A percentile compares a stretch with the other conserved stretches of the same genome.
These are phyloP conservation scores for Cryptoprocta ferox DNA, from an alignment of 2,797 vertebrate genomes.

Conservation along the genomic window DNA sequence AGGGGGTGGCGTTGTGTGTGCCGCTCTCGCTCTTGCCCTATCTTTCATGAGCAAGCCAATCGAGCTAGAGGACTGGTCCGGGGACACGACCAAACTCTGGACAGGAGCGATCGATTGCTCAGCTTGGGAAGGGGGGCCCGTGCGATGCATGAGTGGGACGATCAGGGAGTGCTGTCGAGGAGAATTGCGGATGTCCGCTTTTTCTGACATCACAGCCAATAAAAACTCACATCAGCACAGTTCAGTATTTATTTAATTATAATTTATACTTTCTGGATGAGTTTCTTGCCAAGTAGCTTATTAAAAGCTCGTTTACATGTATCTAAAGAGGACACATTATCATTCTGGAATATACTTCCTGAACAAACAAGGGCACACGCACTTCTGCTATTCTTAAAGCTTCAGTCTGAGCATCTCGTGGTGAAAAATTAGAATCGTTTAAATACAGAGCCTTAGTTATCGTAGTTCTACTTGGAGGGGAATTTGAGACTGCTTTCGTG, in stretches of 20 bases:
- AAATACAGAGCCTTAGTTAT: background rate
- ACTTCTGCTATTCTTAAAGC: background rate
- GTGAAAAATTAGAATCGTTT: background rate
- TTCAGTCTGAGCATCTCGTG: background rate
- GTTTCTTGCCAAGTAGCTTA: background rate
- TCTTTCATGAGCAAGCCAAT: background rate
- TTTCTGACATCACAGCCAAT: background rate
- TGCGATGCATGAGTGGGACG: accelerated
- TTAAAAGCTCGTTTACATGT: background rate
- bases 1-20: accelerated
- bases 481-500: background rate
- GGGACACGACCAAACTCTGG: background rate
- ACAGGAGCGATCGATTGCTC: accelerated
- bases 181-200: background rate
- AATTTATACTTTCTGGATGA: background rate
- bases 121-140: background rate
- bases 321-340: background rate
- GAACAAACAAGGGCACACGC: no score
- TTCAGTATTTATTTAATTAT: background rate
- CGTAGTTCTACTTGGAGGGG: background rate
- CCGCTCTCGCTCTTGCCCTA: background rate
- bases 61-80: background rate
- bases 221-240: background rate
- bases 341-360: background rate
- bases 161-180: background rate